phyloP scores from a whole-genome alignment of 1,140 invertebrate species.

The Orchestia grillus region DNA sequence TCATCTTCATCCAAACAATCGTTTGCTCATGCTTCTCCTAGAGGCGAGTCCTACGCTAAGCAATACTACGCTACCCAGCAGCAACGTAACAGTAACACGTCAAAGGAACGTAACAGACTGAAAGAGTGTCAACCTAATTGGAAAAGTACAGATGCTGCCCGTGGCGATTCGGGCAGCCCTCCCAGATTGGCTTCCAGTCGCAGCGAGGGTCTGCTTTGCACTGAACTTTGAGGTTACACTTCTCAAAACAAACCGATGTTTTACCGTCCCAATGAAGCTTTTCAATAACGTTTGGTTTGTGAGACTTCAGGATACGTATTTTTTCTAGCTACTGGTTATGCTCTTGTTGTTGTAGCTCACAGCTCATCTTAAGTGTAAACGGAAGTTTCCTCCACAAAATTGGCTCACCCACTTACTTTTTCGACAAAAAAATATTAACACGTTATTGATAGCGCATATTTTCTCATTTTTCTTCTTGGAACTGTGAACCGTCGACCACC shows the following conservation, averaged over 20 bases:
- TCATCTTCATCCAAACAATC: constrained; percentile 46
- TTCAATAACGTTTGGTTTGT: background rate
- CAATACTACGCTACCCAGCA: constrained; percentile 12
- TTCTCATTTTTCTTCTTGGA: too few relatives aligned
- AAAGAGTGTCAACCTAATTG: constrained; percentile 37
- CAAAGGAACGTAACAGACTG: background rate
- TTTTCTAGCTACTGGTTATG: background rate
- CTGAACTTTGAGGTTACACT: background rate
- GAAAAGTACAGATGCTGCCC: constrained; percentile 16
- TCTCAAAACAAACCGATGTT: background rate
- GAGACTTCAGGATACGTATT: background rate
- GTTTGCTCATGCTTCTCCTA: constrained; percentile 5
- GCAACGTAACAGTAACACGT: background rate
- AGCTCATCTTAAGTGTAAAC: background rate
- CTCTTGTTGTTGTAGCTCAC: background rate
- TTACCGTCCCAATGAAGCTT: background rate
- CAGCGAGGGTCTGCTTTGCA: constrained; percentile 27
- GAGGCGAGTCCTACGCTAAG: background rate
- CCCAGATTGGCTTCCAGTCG: background rate
- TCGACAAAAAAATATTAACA: background rate
- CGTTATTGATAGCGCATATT: too few relatives aligned
- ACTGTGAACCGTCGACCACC: too few relatives aligned
- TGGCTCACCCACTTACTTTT: background rate
- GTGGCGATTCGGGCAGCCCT: background rate
- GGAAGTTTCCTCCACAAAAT: background rate